Evolutionary conservation across 2,888 invertebrate species (phyloP).

Genomic region (Pelosia muscerda): DNA sequence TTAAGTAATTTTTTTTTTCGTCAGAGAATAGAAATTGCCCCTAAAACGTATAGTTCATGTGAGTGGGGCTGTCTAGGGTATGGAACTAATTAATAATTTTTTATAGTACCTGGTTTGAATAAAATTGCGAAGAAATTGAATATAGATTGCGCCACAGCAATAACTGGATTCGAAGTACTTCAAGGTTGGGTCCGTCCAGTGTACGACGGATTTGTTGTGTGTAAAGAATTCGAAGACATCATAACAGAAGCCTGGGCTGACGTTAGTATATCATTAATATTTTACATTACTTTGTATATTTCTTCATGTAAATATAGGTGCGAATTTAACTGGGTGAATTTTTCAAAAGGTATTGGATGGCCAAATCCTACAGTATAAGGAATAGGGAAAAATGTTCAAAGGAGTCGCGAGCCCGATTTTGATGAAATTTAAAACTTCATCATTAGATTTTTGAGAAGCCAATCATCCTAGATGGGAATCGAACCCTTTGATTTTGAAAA

Average conservation of each 20-base stretch:
- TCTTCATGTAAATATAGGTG: not conserved
- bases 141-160: constrained; percentile 97
- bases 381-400: too few relatives aligned
- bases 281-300: not conserved
- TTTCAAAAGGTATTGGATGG: too few relatives aligned
- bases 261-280: constrained; percentile 65
- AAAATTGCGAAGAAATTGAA: constrained; percentile 95
- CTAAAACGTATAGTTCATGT: too few relatives aligned
- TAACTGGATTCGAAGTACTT: constrained; percentile 98
- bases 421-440: too few relatives aligned
- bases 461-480: too few relatives aligned
- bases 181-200: constrained; percentile 93
- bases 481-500: too few relatives aligned
- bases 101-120: constrained; percentile 94
- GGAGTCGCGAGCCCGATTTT: too few relatives aligned
- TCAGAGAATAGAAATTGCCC: too few relatives aligned
- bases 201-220: constrained; percentile 97
- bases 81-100: not conserved
- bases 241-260: constrained; percentile 96
- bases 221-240: constrained; percentile 94
- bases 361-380: too few relatives aligned
- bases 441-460: too few relatives aligned
- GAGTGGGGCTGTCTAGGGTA: not conserved
- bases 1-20: too few relatives aligned
- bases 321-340: too few relatives aligned